Conservation (phyloP, 2,888 invertebrate species). For the Archaeoteleia sp. region DNA sequence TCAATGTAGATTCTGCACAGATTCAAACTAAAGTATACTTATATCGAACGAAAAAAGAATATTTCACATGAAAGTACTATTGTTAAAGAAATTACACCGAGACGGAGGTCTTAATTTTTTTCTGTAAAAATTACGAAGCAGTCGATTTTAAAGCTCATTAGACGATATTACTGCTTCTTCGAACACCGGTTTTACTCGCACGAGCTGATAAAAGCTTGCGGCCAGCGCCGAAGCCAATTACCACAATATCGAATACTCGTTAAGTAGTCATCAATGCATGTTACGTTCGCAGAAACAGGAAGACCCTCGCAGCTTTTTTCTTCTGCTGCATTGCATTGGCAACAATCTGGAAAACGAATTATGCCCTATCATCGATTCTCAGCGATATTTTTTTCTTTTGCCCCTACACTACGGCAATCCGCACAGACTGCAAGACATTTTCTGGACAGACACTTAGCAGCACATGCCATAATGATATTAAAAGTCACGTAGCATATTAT, state of each 20-base stretch:
- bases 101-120: too few species aligned
- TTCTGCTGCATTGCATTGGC: background rate
- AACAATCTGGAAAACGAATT: slow-evolving; percentile 41
- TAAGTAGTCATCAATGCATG: slow-evolving; percentile 61
- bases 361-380: slow-evolving; percentile 21
- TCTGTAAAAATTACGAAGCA: slow-evolving; percentile 8
- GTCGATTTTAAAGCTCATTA: slow-evolving; percentile 31
- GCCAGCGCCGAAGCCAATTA: slow-evolving; percentile 56
- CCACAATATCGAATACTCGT: slow-evolving; percentile 63
- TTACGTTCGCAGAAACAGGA: slow-evolving; percentile 10
- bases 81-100: slow-evolving; percentile 5
- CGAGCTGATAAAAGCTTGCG: slow-evolving; percentile 24
- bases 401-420: slow-evolving; percentile 11
- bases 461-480: background rate
- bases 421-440: slow-evolving; percentile 62
- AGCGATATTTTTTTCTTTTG: slow-evolving; percentile 46
- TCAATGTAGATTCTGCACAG: too few species aligned
- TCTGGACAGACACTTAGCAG: background rate
- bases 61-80: background rate
- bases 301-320: background rate
- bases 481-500: too few species aligned
- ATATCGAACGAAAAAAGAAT: too few species aligned
- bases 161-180: slow-evolving; percentile 11
- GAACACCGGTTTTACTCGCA: slow-evolving; percentile 2
- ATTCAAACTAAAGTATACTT: too few species aligned